Base-by-base conservation (phyloP, 2,888 invertebrate genomes). In the Entomobrya multifasciata region DNA sequence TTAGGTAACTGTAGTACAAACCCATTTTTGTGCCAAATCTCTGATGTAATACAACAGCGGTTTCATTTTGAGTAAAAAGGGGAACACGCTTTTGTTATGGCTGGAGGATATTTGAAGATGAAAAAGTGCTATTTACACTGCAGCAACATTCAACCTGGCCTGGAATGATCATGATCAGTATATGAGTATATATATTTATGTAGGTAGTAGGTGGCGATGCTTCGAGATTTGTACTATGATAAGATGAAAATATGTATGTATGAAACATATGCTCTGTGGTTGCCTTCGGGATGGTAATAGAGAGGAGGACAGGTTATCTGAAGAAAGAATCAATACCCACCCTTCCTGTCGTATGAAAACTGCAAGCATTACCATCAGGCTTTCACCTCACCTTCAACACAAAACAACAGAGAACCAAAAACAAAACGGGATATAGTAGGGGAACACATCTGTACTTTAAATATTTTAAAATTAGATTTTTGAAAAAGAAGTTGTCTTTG, bases 281-380 rank as follows among this genome's bases (percentile, higher is more conserved):
- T 44, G 41, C 70, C 44, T 44, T 20, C 70, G 44, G 70, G 41
- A 62, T 44, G 44, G 70, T 44, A 44, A 70, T 70, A 20, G 57
- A 74, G 36, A 84, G 84, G 84, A 77, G 84, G 84, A 84, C 77
- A 84, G 77, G 77, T 84, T 84, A 78, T 84, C 84, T 41, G 41
- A 77, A 65, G 55, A 36, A 74, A 55, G 84, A 84, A 84, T 84
- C 84, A 84, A 78, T 84, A 84, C 76, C 62, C 84, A 84, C 84
- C 84, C 84, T 84, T 84, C 84, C 84, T 78, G 77, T 84, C 84
- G n/a, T n/a, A n/a, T n/a, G n/a, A n/a, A n/a, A n/a, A n/a, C n/a
- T n/a, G n/a, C n/a, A n/a, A n/a, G n/a, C n/a, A n/a, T n/a, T 30
- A 62, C 62, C 36, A n/a, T 30, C 27, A n/a, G n/a, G 30, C 62